Base-by-base conservation (phyloP, 2,888 invertebrate genomes). In the Epirrita christyi region DNA sequence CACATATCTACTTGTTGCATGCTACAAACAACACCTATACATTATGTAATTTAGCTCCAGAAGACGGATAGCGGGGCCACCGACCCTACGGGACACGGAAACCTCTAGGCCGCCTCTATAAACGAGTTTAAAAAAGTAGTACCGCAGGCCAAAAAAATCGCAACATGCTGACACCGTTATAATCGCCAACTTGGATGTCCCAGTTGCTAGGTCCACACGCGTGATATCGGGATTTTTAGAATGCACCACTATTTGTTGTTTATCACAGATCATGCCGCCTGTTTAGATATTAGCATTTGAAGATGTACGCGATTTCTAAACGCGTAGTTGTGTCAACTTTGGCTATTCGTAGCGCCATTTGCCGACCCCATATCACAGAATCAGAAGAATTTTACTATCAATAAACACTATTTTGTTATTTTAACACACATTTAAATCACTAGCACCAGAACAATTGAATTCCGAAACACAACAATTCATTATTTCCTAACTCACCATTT, bases 401-500 rank as follows among this genome's bases (percentile, higher is more conserved):
- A 84, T 86, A 80, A 85, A 78, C 88, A 88, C 88, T 75, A 80
- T 77, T 81, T 80, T 82, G 83, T 84, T 81, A 71, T 80, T 70
- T 77, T 76, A 76, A 77, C 81, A 82, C 90, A 81, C 81, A 75
- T 79, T 71, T 80, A 76, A 75, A 78, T 83, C 91, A 92, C 91
- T 71, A 80, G 71, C 90, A 90, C 91, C 76, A 75, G 76, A 72
- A 72, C 71, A 83, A 81, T 81, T 81, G 71, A 79, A 84, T 77
- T 76, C 76, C 68, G 68, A 74, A 71, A 66, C 83, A 81, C 83
- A 78, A 81, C 80, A 82, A 81, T 75, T 81, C 84, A 86, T 82
- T 85, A 86, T 78, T 84, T 88, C 91, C 92, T 93, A 93, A 94
- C 95, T 95, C 94, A 95, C 95, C 95, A 94, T 94, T 94, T 93